phyloP scores from a whole-genome alignment of 2,888 invertebrate genomes.

The Pycnomerus fuliginosus region DNA sequence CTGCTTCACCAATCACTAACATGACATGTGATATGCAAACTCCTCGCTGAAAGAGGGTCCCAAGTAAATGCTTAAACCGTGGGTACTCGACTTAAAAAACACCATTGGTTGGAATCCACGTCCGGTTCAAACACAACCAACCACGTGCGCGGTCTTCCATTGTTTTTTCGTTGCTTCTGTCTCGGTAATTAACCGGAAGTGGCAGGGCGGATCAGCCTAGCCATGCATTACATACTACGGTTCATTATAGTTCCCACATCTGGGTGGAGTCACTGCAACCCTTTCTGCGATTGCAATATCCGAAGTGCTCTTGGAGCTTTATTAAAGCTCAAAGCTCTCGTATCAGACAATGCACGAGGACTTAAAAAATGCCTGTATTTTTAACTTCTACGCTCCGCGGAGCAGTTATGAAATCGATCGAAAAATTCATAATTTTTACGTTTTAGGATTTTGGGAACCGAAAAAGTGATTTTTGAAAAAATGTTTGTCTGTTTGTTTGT shows the following conservation, averaged over 20 bases:
- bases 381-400: too few relatives aligned
- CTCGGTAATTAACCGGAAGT: slow-evolving; percentile 49
- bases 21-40: slow-evolving; percentile 26
- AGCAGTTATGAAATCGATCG: too few relatives aligned
- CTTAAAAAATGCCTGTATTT: too few relatives aligned
- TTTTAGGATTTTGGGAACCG: too few relatives aligned
- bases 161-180: slow-evolving; percentile 46
- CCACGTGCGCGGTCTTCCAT: slow-evolving; percentile 45
- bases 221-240: slow-evolving; percentile 42
- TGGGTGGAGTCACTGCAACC: slow-evolving; percentile 41
- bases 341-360: too few relatives aligned
- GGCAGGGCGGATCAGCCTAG: slow-evolving; percentile 44
- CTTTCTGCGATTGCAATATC: slow-evolving; percentile 27
- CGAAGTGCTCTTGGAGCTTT: slow-evolving; percentile 28
- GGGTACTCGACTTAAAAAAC: slow-evolving; percentile 39
- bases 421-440: too few relatives aligned
- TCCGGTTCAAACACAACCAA: slow-evolving; percentile 46
- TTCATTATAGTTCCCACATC: slow-evolving; percentile 42
- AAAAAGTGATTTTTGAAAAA: too few relatives aligned
- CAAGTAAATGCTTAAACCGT: slow-evolving; percentile 36
- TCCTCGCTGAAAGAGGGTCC: slow-evolving; percentile 23
- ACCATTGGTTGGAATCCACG: slow-evolving; percentile 42
- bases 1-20: slow-evolving; percentile 17
- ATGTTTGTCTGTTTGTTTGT: too few relatives aligned
- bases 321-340: too few relatives aligned